Evolutionary conservation across 2,113 vertebrate genomes (phyloP).

Genomic region (Calyptomena viridis): DNA sequence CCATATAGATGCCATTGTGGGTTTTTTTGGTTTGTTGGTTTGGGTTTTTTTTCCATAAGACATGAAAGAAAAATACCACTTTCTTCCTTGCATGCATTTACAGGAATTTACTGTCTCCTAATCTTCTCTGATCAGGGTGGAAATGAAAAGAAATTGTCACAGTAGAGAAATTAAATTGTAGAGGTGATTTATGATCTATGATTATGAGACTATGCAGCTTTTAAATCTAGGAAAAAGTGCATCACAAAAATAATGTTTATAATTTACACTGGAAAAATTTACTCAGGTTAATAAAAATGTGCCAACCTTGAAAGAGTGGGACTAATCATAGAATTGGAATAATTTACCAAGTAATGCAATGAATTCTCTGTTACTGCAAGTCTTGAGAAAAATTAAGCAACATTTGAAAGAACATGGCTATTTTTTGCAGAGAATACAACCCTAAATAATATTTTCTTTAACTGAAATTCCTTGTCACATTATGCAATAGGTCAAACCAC

Average conservation of each 20-base stretch:
- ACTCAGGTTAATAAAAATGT: not conserved
- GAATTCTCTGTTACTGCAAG: not conserved
- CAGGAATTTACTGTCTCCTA: not conserved
- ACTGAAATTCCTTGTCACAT: not conserved
- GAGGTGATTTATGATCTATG: not conserved
- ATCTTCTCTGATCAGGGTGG: not conserved
- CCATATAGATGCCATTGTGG: not conserved
- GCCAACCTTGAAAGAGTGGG: not conserved
- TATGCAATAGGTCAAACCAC: not conserved
- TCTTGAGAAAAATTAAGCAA: not conserved
- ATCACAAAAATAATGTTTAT: not conserved
- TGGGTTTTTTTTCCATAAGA: not conserved
- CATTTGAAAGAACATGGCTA: not conserved
- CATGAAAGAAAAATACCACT: not conserved
- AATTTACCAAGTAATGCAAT: not conserved
- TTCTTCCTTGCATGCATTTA: not conserved
- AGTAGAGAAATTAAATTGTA: not conserved
- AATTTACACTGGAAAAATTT: not conserved
- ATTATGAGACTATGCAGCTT: not conserved
- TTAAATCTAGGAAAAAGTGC: not conserved
- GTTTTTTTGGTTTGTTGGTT: not conserved
- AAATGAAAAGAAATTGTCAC: not conserved
- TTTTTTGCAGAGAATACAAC: not conserved
- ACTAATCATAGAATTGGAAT: not conserved
- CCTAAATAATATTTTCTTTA: not conserved